These are phyloP conservation scores for Vollenhovia emeryi DNA, from an alignment of 1,140 invertebrate genomes.

Conservation along the genomic window DNA sequence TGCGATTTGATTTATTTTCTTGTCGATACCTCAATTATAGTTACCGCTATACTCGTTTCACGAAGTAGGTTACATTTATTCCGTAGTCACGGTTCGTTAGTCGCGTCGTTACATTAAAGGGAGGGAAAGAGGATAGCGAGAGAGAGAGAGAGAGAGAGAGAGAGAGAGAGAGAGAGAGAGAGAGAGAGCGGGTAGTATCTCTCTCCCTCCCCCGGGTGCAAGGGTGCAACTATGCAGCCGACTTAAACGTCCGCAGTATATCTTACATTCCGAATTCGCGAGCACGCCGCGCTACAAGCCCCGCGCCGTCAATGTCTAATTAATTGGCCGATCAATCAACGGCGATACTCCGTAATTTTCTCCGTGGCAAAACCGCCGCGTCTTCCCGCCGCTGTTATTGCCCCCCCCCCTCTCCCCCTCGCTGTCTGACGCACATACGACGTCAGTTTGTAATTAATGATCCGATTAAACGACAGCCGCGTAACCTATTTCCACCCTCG, in stretches of 20 bases:
- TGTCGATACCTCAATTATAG: conserved; percentile 61
- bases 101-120: conserved; percentile 41
- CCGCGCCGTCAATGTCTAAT: conserved; percentile 51
- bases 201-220: too few species aligned
- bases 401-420: too few species aligned
- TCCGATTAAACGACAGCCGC: conserved; percentile 46
- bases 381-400: conserved; percentile 38
- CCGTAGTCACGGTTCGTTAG: conserved; percentile 55
- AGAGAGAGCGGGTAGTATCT: background rate
- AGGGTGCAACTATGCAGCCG: conserved; percentile 28
- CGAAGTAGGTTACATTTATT: conserved; percentile 61
- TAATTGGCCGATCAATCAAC: conserved; percentile 60
- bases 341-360: conserved; percentile 53
- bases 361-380: conserved; percentile 42
- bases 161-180: background rate
- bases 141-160: background rate
- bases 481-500: conserved; percentile 24
- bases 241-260: conserved; percentile 57
- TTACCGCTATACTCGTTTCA: conserved; percentile 60
- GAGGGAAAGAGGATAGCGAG: background rate
- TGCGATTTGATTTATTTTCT: conserved; percentile 59
- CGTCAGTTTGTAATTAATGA: conserved; percentile 59
- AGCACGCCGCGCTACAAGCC: conserved; percentile 22
- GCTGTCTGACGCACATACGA: conserved; percentile 52
- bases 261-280: conserved; percentile 58